Conservation (phyloP, 1,140 invertebrate genomes). For the Rhyacophila brunnea region DNA sequence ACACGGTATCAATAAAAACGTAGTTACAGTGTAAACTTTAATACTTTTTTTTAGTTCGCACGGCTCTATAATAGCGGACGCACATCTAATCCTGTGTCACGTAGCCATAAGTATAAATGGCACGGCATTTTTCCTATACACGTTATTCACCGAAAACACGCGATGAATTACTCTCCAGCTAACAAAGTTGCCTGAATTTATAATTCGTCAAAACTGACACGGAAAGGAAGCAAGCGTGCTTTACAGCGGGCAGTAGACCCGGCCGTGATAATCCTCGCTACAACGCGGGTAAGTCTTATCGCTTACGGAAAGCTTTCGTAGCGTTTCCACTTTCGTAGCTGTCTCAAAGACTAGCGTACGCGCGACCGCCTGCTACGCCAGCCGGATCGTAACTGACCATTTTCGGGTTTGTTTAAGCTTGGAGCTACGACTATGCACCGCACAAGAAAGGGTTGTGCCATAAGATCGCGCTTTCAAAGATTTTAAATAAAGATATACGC, state of each 20-base stretch:
- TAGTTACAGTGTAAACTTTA: no score
- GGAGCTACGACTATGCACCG: not conserved
- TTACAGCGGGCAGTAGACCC: not conserved
- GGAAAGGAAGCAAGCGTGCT: constrained; percentile 5
- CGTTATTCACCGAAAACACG: constrained; percentile 6
- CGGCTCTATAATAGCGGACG: not conserved
- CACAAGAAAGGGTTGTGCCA: constrained; percentile 17
- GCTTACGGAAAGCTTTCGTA: not conserved
- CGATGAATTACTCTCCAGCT: constrained; percentile 6
- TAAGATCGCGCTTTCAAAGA: not conserved
- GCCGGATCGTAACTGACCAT: constrained; percentile 23
- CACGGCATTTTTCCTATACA: constrained; percentile 11
- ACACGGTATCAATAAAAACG: no score
- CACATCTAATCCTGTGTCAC: constrained; percentile 3
- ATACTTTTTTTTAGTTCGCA: no score
- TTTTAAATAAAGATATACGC: no score
- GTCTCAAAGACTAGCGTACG: not conserved
- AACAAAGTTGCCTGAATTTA: constrained; percentile 14
- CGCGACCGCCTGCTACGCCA: constrained; percentile 18
- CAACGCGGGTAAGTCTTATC: no score
- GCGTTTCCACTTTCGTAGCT: not conserved
- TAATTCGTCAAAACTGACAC: constrained; percentile 15
- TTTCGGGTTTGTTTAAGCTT: constrained; percentile 6
- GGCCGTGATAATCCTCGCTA: no score
- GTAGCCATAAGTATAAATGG: constrained; percentile 1